Percentiles rank a stretch among this genome's conserved stretches.
These are phyloP conservation scores for Chaetorhynchus papuensis DNA, from an alignment of 2,113 vertebrate genomes.

Conservation along the genomic window DNA sequence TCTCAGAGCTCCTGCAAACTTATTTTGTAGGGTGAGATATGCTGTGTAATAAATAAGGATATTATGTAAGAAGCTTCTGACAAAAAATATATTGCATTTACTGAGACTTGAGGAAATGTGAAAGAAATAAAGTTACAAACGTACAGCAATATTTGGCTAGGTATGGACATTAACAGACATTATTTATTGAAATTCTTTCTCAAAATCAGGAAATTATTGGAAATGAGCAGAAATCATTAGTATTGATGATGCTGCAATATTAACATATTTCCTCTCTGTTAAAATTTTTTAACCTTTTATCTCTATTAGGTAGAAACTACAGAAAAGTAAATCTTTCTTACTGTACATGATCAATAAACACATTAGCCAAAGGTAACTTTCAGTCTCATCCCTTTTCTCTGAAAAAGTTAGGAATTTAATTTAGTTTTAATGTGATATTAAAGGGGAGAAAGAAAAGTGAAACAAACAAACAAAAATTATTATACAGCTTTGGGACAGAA, in stretches of 20 bases:
- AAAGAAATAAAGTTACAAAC: neutral
- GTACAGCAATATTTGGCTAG: neutral
- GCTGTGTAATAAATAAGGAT: neutral
- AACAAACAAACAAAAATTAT: neutral
- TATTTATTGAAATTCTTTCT: neutral
- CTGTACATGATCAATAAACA: neutral
- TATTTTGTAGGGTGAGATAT: neutral
- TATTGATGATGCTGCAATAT: neutral
- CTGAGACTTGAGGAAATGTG: neutral
- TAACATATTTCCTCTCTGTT: neutral
- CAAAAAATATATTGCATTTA: neutral
- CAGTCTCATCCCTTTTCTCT: neutral
- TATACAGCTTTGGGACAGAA: neutral
- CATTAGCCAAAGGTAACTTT: neutral
- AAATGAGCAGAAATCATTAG: neutral
- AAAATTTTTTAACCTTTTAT: neutral
- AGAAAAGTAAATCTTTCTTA: neutral
- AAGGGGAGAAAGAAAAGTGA: neutral
- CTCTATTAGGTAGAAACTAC: neutral
- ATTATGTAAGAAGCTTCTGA: neutral
- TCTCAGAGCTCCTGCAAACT: neutral
- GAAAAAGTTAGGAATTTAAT: neutral
- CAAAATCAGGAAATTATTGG: neutral
- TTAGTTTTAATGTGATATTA: neutral
- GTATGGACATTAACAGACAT: neutral